phyloP scores from a whole-genome alignment of 30 jellyfish, hydroid and myxozoan species.

The Clytia hemisphaerica region DNA sequence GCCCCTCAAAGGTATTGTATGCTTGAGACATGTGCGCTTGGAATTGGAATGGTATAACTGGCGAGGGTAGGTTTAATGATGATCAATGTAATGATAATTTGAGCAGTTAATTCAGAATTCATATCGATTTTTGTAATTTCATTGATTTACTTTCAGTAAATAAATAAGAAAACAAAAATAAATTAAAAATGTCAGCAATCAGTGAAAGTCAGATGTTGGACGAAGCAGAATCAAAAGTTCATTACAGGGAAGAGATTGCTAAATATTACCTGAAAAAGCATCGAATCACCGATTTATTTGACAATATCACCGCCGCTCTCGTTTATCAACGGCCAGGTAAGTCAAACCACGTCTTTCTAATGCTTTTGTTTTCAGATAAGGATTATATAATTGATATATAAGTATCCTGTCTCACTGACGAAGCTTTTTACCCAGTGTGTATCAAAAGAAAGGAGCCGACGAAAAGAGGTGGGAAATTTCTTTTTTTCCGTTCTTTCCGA shows the following conservation, averaged over 20 bases:
- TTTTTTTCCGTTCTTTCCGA: background rate
- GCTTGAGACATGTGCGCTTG: no score
- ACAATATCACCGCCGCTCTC: constrained; percentile 68
- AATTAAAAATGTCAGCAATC: no score
- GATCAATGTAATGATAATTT: no score
- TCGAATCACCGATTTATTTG: constrained; percentile 52
- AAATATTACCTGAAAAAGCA: constrained; percentile 63
- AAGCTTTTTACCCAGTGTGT: background rate
- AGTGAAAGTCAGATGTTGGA: no score
- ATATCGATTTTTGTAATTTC: no score
- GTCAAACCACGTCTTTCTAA: background rate
- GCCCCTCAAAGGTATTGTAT: no score
- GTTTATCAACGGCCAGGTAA: constrained; percentile 85
- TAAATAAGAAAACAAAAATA: no score
- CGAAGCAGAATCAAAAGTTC: constrained; percentile 19
- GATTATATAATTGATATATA: background rate
- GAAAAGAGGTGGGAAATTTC: background rate
- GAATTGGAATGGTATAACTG: no score
- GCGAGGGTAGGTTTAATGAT: no score
- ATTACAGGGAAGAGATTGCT: constrained; percentile 51
- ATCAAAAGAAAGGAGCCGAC: background rate
- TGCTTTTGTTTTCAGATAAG: background rate
- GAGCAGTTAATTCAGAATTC: no score
- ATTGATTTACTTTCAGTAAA: no score
- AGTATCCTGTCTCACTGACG: background rate